These are phyloP conservation scores for Trichogramma pretiosum DNA, from an alignment of 1,140 invertebrate genomes.

Conservation along the genomic window DNA sequence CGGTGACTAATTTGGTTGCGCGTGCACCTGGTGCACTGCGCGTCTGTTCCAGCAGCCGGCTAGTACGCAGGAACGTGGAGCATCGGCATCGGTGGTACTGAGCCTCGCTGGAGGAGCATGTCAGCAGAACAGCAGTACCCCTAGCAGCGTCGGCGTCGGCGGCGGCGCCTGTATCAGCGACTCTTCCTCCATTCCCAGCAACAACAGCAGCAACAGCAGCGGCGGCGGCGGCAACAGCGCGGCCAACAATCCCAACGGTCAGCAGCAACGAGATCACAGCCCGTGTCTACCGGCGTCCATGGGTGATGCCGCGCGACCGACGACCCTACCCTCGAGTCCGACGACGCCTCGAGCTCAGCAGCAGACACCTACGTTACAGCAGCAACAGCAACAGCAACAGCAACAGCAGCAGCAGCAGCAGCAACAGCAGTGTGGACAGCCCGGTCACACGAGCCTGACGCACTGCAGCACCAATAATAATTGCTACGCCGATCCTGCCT, in stretches of 20 bases:
- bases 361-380: slow-evolving; percentile 14
- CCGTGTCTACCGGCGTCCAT: slow-evolving; percentile 60
- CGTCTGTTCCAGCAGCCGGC: slow-evolving; percentile 34
- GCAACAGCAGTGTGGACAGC: slow-evolving; percentile 21
- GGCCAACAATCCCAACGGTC: not conserved
- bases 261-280: slow-evolving; percentile 59
- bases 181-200: no score
- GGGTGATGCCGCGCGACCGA: slow-evolving; percentile 49
- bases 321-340: slow-evolving; percentile 40
- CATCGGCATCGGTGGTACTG: not conserved
- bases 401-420: slow-evolving; percentile 21
- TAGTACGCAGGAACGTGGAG: slow-evolving; percentile 41
- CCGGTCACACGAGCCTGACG: slow-evolving; percentile 37
- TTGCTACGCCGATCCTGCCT: slow-evolving; percentile 38
- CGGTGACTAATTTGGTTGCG: no score
- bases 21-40: no score
- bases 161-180: slow-evolving; percentile 53
- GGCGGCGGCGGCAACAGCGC: not conserved
- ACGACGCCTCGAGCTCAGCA: slow-evolving; percentile 25
- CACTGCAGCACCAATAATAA: slow-evolving; percentile 43
- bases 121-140: no score
- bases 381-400: slow-evolving; percentile 28
- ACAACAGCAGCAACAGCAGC: no score
- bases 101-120: slow-evolving; percentile 28
- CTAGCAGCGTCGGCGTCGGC: slow-evolving; percentile 37